Conservation (phyloP, 2,797 vertebrate species). For the Leptodactylus fallax region DNA sequence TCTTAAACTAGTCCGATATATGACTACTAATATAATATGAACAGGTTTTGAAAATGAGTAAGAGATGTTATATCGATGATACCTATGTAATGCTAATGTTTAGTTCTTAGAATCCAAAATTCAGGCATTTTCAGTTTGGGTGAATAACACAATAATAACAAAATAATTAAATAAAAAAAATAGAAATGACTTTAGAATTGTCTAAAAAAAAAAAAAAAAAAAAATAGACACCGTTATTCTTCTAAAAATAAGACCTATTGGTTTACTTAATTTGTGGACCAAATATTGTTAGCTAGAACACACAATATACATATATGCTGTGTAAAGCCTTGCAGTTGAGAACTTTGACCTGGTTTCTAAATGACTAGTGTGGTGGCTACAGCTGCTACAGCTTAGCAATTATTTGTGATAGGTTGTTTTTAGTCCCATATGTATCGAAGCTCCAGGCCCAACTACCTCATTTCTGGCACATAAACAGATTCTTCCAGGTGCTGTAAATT, state of each 20-base stretch:
- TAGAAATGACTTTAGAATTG: not conserved
- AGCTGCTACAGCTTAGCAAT: constrained; percentile 80
- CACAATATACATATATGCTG: constrained; percentile 60
- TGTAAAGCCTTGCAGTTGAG: constrained; percentile 68
- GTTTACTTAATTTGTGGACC: not conserved
- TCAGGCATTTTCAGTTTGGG: no score
- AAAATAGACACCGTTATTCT: no score
- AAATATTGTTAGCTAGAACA: not conserved
- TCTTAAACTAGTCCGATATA: not conserved
- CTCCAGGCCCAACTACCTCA: constrained; percentile 79
- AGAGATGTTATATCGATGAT: not conserved
- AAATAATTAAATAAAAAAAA: no score
- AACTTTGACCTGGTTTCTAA: constrained; percentile 79
- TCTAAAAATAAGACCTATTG: not conserved
- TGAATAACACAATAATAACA: not conserved
- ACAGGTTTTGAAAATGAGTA: no score
- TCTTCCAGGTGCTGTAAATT: constrained; percentile 87
- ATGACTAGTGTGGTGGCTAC: constrained; percentile 71
- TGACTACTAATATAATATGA: not conserved
- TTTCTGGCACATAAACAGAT: constrained; percentile 80
- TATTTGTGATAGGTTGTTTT: constrained; percentile 82
- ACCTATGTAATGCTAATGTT: not conserved
- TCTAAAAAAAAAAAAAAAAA: no score
- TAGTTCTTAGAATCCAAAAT: not conserved
- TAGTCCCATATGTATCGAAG: constrained; percentile 79